Evolutionary conservation across 1,140 invertebrate genomes (phyloP).

Genomic region (Drosophila tsacasi): DNA sequence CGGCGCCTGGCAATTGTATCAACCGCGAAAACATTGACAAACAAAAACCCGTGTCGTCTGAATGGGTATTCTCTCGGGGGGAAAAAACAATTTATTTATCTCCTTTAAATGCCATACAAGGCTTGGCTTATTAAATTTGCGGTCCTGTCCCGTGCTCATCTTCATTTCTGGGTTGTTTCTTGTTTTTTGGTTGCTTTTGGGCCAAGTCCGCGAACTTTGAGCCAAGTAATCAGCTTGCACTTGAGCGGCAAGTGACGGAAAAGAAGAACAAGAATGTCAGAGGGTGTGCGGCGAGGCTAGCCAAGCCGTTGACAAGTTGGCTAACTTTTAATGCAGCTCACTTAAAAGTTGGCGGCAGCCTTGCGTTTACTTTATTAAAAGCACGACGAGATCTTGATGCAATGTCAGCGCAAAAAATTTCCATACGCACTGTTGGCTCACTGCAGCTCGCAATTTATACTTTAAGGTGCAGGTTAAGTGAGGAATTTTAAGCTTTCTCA

Average conservation of each 20-base stretch:
- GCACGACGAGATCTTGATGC: slow-evolving; percentile 54
- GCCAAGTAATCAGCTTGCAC: slow-evolving; percentile 65
- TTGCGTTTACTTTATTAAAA: slow-evolving; percentile 60
- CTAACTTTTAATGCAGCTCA: slow-evolving; percentile 80
- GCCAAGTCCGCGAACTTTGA: slow-evolving; percentile 50
- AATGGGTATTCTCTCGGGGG: slow-evolving; percentile 5
- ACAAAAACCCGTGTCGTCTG: slow-evolving; percentile 13
- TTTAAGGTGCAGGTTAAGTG: not conserved
- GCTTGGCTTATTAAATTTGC: slow-evolving; percentile 60
- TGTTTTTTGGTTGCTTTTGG: slow-evolving; percentile 21
- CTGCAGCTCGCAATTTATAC: slow-evolving; percentile 13
- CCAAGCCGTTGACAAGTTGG: slow-evolving; percentile 73
- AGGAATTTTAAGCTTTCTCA: not conserved
- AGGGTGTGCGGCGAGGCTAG: slow-evolving; percentile 3
- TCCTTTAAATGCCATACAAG: slow-evolving; percentile 40
- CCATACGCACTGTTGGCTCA: slow-evolving; percentile 42
- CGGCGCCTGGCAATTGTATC: slow-evolving; percentile 27
- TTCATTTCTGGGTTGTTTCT: not conserved
- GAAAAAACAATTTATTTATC: slow-evolving; percentile 49
- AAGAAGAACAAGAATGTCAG: not conserved
- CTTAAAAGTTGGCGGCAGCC: slow-evolving; percentile 69
- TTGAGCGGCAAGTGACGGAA: slow-evolving; percentile 23
- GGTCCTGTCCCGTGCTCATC: not conserved
- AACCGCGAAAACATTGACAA: slow-evolving; percentile 26
- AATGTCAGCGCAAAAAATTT: slow-evolving; percentile 56